These are phyloP conservation scores for Ptychobarbus kaznakovi DNA, from an alignment of 2,797 vertebrate genomes.

Conservation along the genomic window DNA sequence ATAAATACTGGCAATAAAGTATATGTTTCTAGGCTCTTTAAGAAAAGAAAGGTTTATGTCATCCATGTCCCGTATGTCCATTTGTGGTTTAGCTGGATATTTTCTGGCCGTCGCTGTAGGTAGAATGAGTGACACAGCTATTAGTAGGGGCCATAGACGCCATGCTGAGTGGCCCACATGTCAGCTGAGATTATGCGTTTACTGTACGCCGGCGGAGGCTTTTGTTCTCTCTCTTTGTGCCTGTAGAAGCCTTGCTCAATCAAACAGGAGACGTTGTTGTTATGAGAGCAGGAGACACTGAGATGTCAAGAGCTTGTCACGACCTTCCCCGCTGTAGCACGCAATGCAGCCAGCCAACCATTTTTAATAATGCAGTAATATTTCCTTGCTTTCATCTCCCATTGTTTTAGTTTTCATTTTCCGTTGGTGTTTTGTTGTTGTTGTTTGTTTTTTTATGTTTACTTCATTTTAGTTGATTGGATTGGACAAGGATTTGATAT, in stretches of 20 bases:
- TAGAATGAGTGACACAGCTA: conserved; percentile 34
- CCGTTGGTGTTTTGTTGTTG: neutral
- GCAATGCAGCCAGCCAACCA: conserved; percentile 35
- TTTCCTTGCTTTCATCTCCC: neutral
- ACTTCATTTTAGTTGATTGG: neutral
- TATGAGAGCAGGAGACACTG: conserved; percentile 35
- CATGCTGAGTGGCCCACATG: conserved; percentile 49
- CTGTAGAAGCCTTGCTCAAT: conserved; percentile 45
- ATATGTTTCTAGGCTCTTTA: neutral
- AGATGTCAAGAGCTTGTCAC: conserved; percentile 50
- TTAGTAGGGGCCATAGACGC: conserved; percentile 20
- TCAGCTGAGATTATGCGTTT: conserved; percentile 48
- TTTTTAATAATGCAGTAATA: conserved; percentile 7
- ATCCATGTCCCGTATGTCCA: neutral
- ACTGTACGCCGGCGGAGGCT: conserved; percentile 43
- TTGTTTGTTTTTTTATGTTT: neutral
- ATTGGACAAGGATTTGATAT: neutral
- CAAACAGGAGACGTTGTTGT: conserved; percentile 35
- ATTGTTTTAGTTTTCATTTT: conserved; percentile 6
- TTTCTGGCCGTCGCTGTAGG: conserved; percentile 28
- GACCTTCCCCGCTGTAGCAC: conserved; percentile 41
- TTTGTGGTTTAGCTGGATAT: conserved; percentile 34
- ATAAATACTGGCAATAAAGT: neutral
- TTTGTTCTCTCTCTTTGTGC: conserved; percentile 57
- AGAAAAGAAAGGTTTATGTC: neutral